Evolutionary conservation across 2,113 vertebrate genomes (phyloP).

Genomic region (Eleginops maclovinus): DNA sequence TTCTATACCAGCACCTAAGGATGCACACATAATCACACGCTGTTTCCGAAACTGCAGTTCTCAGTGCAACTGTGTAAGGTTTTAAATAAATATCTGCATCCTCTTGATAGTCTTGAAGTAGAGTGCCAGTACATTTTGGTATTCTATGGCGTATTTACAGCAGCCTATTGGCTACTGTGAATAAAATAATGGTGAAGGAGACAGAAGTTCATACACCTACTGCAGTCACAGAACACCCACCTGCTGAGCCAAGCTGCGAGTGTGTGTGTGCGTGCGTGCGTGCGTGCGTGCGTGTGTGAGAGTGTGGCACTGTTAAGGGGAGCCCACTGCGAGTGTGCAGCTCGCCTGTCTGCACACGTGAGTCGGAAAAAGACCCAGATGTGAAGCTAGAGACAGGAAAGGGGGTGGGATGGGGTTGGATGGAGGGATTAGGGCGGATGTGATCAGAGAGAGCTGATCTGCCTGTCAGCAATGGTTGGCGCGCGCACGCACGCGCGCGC

Average conservation of each 20-base stretch:
- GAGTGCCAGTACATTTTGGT: neutral
- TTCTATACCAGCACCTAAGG: conserved; percentile 14
- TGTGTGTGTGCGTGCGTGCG: conserved; percentile 39
- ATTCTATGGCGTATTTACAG: neutral
- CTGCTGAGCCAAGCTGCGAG: conserved; percentile 31
- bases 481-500: neutral
- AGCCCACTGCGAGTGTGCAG: conserved; percentile 71
- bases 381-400: conserved; percentile 70
- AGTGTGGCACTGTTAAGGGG: conserved; percentile 59
- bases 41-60: neutral
- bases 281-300: conserved; percentile 36
- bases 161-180: neutral
- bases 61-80: neutral
- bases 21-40: conserved; percentile 16
- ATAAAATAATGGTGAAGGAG: conserved; percentile 31
- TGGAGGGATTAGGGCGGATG: conserved; percentile 67
- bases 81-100: neutral
- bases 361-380: conserved; percentile 78
- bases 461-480: conserved; percentile 70
- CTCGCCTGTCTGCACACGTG: conserved; percentile 82
- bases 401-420: conserved; percentile 26
- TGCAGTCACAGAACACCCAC: conserved; percentile 39
- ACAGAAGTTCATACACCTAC: conserved; percentile 43
- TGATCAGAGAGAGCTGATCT: conserved; percentile 77
- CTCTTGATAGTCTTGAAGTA: neutral